These are phyloP conservation scores for Squalus acanthias DNA, from an alignment of 2,797 vertebrate species.

Conservation along the genomic window DNA sequence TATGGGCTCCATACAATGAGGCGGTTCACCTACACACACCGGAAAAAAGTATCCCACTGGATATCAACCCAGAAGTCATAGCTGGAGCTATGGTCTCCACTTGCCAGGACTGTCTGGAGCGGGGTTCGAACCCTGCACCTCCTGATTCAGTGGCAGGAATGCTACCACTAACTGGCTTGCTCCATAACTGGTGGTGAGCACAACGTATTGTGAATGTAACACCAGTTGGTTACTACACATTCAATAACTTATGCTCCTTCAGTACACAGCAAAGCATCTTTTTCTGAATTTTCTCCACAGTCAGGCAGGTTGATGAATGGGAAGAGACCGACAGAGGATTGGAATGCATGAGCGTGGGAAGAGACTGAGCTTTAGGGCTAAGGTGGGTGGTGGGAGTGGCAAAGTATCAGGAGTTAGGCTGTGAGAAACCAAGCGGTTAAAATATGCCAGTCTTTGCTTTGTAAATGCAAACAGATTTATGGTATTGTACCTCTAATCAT, in stretches of 20 bases:
- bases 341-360: not conserved
- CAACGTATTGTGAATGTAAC: not conserved
- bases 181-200: not conserved
- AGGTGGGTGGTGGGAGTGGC: not conserved
- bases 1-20: too few relatives aligned
- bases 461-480: not conserved
- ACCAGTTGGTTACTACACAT: not conserved
- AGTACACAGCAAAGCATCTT: not conserved
- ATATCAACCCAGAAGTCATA: not conserved
- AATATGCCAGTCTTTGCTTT: not conserved
- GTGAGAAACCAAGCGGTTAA: not conserved
- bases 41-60: not conserved
- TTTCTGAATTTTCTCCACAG: not conserved
- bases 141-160: not conserved
- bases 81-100: not conserved
- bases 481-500: slow-evolving; percentile 6
- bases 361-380: not conserved
- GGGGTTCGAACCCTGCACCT: not conserved
- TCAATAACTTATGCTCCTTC: not conserved
- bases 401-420: not conserved
- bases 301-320: not conserved
- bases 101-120: not conserved
- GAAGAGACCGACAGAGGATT: not conserved
- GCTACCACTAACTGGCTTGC: not conserved
- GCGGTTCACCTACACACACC: too few relatives aligned